A percentile compares a stretch with the other conserved stretches of the same genome.
Evolutionary conservation across 1,140 invertebrate genomes (phyloP).

Genomic region (Leptinotarsa undecemlineata): DNA sequence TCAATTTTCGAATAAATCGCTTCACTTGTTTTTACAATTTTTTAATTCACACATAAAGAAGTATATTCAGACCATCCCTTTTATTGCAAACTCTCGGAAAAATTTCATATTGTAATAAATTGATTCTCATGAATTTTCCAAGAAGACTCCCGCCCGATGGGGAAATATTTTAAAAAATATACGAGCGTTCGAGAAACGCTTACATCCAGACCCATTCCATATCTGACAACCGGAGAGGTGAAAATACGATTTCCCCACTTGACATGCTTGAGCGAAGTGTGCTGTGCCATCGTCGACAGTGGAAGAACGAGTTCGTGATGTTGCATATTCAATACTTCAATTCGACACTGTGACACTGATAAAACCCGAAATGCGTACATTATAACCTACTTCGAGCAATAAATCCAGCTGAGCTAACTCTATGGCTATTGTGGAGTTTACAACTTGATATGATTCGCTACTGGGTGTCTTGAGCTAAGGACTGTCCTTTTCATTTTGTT

Average conservation of each 20-base stretch:
- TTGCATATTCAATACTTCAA: conserved; percentile 6
- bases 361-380: background rate
- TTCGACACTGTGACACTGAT: conserved; percentile 2
- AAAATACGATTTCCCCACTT: background rate
- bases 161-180: background rate
- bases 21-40: too few species aligned
- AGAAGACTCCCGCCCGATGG: background rate
- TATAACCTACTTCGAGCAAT: background rate
- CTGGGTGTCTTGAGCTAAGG: too few species aligned
- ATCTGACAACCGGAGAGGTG: conserved; percentile 4
- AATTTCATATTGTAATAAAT: background rate
- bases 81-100: background rate
- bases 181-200: background rate
- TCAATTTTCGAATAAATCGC: too few species aligned
- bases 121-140: conserved; percentile 1
- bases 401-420: background rate
- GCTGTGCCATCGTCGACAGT: background rate
- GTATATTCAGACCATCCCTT: too few species aligned
- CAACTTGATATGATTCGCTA: too few species aligned
- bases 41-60: too few species aligned
- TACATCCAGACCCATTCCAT: background rate
- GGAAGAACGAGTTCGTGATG: conserved; percentile 7
- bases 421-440: background rate
- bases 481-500: too few species aligned
- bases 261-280: background rate